Evolutionary conservation across 2,888 invertebrate genomes (phyloP).

Genomic region (Ophioninae sp.): DNA sequence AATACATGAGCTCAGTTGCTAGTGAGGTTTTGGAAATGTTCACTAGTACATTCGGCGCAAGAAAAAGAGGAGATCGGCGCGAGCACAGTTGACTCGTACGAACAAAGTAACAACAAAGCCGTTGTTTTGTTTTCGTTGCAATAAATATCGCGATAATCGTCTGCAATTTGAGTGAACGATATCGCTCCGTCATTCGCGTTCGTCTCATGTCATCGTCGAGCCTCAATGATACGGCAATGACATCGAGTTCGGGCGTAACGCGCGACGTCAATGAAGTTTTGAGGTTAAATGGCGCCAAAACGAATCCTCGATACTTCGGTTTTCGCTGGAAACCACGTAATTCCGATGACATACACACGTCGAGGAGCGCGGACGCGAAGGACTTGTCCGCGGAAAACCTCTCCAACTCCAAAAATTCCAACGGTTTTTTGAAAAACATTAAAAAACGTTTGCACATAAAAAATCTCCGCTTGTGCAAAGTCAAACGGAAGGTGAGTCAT

Average conservation of each 20-base stretch:
- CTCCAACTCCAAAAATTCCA: conserved; percentile 53
- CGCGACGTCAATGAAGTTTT: conserved; percentile 59
- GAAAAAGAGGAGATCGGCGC: too few species aligned
- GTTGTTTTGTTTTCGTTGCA: conserved; percentile 21
- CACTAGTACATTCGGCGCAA: conserved; percentile 1
- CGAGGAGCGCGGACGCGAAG: conserved; percentile 43
- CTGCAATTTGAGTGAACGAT: background rate
- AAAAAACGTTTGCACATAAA: conserved; percentile 69
- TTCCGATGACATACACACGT: conserved; percentile 52
- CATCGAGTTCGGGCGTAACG: conserved; percentile 61
- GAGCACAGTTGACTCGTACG: too few species aligned
- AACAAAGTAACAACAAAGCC: conserved; percentile 12
- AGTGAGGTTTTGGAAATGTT: background rate
- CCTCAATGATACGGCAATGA: conserved; percentile 61
- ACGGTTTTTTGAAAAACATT: conserved; percentile 70
- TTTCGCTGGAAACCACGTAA: conserved; percentile 67
- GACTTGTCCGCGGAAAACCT: conserved; percentile 36
- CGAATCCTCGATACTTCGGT: conserved; percentile 64
- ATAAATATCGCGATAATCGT: background rate
- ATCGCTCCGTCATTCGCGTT: background rate
- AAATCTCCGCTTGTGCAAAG: conserved; percentile 67
- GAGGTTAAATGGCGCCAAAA: conserved; percentile 63
- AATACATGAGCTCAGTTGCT: background rate
- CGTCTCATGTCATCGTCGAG: conserved; percentile 57
- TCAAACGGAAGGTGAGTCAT: conserved; percentile 69